A percentile compares a stretch with the other conserved stretches of the same genome.
Evolutionary conservation across 1,140 invertebrate species (phyloP).

Genomic region (Trissolcus basalis): DNA sequence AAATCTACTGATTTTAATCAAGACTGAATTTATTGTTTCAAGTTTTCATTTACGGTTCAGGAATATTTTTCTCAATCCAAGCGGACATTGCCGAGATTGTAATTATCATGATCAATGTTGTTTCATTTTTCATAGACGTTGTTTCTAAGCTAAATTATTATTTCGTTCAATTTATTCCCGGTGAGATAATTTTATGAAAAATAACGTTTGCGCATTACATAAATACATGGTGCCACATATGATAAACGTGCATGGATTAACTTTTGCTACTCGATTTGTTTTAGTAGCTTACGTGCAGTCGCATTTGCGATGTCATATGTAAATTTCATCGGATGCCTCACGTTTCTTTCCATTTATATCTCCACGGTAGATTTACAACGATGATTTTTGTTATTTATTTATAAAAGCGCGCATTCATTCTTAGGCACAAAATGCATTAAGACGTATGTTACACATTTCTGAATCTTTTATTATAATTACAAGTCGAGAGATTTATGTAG

Average conservation of each 20-base stretch:
- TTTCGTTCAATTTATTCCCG: too few species aligned
- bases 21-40: too few species aligned
- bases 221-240: constrained; percentile 28
- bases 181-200: not conserved
- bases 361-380: constrained; percentile 25
- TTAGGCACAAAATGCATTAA: constrained; percentile 6
- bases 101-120: too few species aligned
- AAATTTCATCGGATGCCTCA: constrained; percentile 30
- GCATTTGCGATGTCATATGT: constrained; percentile 43
- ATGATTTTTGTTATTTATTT: not conserved
- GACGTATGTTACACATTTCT: constrained; percentile 10
- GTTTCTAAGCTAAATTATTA: too few species aligned
- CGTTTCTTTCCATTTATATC: constrained; percentile 39
- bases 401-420: constrained; percentile 1
- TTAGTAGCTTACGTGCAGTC: constrained; percentile 18
- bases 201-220: constrained; percentile 9
- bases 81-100: too few species aligned
- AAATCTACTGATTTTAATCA: too few species aligned
- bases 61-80: too few species aligned
- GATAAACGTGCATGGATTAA: constrained; percentile 21
- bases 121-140: too few species aligned
- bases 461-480: constrained; percentile 15
- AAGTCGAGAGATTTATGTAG: constrained; percentile 15
- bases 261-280: constrained; percentile 26
- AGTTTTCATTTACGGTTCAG: too few species aligned